phyloP scores from a whole-genome alignment of 2,797 vertebrate genomes.

The Picus viridis region DNA sequence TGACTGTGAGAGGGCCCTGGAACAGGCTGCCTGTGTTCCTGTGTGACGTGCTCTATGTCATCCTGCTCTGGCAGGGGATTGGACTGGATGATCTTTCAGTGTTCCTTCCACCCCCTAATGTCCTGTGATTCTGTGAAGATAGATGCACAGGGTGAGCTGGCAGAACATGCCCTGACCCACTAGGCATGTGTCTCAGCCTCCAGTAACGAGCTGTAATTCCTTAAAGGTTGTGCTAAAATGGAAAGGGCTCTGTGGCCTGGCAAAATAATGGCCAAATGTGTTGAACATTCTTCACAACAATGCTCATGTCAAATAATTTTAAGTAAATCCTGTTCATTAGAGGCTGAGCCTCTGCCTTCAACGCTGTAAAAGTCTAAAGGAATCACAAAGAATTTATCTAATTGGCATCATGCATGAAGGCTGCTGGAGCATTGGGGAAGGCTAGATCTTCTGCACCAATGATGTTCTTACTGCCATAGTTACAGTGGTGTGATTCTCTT shows the following conservation, averaged over 20 bases:
- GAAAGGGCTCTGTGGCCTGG: background rate
- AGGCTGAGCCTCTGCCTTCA: background rate
- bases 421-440: background rate
- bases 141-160: background rate
- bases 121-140: background rate
- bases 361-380: background rate
- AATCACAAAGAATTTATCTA: slow-evolving; percentile 32
- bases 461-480: slow-evolving; percentile 25
- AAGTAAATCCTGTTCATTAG: background rate
- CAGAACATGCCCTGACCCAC: background rate
- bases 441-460: background rate
- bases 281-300: slow-evolving; percentile 1
- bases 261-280: slow-evolving; percentile 13
- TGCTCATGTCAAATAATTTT: slow-evolving; percentile 12
- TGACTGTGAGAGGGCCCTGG: no score
- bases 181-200: background rate
- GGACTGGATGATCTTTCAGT: no score
- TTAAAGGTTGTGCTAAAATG: background rate
- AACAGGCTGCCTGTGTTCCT: no score
- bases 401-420: slow-evolving; percentile 10
- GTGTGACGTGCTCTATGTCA: no score
- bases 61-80: no score
- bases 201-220: background rate
- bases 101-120: no score
- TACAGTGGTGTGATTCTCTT: background rate